A percentile compares a stretch with the other conserved stretches of the same genome.
phyloP scores from a whole-genome alignment of 2,888 invertebrate species.

The Netelia fuscicornis region DNA sequence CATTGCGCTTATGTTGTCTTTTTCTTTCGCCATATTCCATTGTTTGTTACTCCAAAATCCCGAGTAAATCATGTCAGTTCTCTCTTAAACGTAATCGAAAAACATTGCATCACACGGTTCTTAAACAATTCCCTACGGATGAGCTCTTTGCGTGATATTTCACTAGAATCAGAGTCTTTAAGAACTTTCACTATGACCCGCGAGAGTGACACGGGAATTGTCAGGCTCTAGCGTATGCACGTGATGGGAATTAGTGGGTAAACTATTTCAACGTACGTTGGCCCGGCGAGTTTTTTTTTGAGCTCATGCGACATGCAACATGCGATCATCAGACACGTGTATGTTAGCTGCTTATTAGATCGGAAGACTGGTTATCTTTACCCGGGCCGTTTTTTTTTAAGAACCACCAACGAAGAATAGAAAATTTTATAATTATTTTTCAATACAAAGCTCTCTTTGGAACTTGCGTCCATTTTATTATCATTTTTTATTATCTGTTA shows the following conservation, averaged over 20 bases:
- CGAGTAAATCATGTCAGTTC: constrained; percentile 24
- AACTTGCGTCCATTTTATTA: too few species aligned
- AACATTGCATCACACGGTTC: constrained; percentile 77
- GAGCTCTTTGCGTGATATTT: constrained; percentile 76
- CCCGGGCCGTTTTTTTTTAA: not conserved
- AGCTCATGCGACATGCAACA: not conserved
- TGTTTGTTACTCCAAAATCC: not conserved
- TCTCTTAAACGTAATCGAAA: constrained; percentile 72
- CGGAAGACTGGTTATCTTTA: not conserved
- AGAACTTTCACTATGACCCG: constrained; percentile 81
- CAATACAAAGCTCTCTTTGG: too few species aligned
- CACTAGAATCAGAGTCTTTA: constrained; percentile 68
- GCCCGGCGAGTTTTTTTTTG: constrained; percentile 21
- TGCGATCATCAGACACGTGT: not conserved
- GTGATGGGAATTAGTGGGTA: constrained; percentile 76
- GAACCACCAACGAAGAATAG: too few species aligned
- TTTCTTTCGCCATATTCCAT: not conserved
- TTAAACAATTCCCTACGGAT: constrained; percentile 77
- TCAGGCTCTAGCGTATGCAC: constrained; percentile 55
- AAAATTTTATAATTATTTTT: too few species aligned
- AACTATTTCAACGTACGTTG: constrained; percentile 22
- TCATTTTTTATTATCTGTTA: not conserved
- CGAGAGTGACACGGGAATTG: constrained; percentile 61
- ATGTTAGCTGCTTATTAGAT: too few species aligned
- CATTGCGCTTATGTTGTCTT: not conserved